Evolutionary conservation across 1,140 invertebrate species (phyloP).

Genomic region (Aphis craccivora): DNA sequence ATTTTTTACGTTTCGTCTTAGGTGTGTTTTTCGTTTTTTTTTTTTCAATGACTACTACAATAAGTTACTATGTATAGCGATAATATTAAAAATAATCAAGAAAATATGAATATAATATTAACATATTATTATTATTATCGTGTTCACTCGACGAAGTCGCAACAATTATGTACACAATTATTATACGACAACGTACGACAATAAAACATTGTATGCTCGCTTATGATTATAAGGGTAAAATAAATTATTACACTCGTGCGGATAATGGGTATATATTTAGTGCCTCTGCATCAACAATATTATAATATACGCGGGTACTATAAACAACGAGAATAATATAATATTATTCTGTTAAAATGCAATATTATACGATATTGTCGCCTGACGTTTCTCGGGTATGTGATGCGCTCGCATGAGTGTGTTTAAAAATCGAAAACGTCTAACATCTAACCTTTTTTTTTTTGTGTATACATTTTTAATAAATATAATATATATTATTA

Average conservation of each 20-base stretch:
- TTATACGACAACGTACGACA: neutral
- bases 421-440: neutral
- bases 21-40: neutral
- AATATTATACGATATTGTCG: neutral
- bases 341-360: neutral
- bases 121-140: neutral
- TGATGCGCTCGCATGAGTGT: neutral
- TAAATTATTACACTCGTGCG: neutral
- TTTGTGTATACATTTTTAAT: neutral
- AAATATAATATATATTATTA: neutral
- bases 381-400: neutral
- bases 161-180: neutral
- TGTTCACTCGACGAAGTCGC: neutral
- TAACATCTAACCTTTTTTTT: neutral
- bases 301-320: neutral
- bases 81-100: neutral
- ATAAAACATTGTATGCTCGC: neutral
- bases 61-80: neutral
- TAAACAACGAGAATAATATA: neutral
- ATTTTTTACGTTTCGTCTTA: neutral
- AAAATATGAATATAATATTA: neutral
- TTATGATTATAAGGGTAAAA: neutral
- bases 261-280: neutral
- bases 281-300: neutral
- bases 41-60: neutral